Percentiles rank a stretch among this genome's conserved stretches.
These are phyloP conservation scores for Petromus typicus DNA, from an alignment of 2,113 vertebrate genomes.

Conservation along the genomic window DNA sequence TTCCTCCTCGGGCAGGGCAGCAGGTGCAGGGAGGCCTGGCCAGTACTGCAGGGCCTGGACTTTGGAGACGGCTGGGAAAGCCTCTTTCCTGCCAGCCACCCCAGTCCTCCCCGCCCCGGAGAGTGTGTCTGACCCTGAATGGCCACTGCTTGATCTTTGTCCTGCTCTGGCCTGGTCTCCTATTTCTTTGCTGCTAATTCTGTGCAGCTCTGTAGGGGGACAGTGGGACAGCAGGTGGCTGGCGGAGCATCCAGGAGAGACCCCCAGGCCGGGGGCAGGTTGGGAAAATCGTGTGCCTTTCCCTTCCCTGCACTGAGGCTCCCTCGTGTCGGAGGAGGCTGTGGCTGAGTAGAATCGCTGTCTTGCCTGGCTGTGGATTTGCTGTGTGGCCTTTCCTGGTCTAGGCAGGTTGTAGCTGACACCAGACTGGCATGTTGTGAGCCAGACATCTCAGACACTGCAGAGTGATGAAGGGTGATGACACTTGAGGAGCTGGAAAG, in stretches of 20 bases:
- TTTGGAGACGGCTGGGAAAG: not conserved
- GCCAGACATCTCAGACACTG: not conserved
- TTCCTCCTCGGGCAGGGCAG: not conserved
- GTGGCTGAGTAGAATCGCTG: not conserved
- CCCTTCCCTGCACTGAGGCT: not conserved
- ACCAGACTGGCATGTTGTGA: not conserved
- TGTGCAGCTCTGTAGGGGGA: not conserved
- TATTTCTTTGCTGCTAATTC: not conserved
- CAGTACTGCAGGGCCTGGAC: not conserved
- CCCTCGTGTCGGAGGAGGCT: not conserved
- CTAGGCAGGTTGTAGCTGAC: not conserved
- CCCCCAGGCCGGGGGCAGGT: not conserved
- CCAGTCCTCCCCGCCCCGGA: not conserved
- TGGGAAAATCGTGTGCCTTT: rapidly evolving
- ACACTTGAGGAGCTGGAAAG: not conserved
- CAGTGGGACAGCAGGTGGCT: not conserved
- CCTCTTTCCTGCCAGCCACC: not conserved
- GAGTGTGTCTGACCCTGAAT: not conserved
- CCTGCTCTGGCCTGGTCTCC: not conserved
- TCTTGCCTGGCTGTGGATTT: not conserved
- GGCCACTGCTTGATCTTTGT: not conserved
- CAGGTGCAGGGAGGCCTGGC: not conserved
- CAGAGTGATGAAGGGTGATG: not conserved
- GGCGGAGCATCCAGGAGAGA: not conserved
- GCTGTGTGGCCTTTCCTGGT: not conserved